phyloP scores from a whole-genome alignment of 2,797 vertebrate genomes.

The Astyanax mexicanus region DNA sequence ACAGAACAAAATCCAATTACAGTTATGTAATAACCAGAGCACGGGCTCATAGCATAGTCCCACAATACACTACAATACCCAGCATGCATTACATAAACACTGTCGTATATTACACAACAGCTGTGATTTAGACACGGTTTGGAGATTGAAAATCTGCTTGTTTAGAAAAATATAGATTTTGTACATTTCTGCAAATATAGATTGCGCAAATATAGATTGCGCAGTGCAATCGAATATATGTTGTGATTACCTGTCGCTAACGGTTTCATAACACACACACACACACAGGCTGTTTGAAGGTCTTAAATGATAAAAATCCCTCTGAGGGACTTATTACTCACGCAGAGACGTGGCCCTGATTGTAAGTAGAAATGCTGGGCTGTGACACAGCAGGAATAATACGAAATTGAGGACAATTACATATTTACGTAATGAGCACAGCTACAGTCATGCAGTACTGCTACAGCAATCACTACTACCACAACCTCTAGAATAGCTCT shows the following conservation, averaged over 20 bases:
- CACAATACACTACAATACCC: no score
- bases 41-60: no score
- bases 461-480: no score
- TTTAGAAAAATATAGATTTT: neutral
- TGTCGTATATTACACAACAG: no score
- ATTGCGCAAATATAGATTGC: no score
- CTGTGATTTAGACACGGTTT: no score
- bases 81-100: no score
- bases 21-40: no score
- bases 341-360: neutral
- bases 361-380: neutral
- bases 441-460: neutral
- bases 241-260: neutral
- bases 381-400: neutral
- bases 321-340: neutral
- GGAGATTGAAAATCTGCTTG: no score
- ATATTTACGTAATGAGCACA: neutral
- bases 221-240: no score
- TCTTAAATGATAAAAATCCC: neutral
- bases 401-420: neutral
- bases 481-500: neutral
- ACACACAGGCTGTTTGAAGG: no score
- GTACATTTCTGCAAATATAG: neutral
- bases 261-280: neutral
- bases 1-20: no score